Percentiles rank a stretch among this genome's conserved stretches.
Evolutionary conservation across 2,113 vertebrate species (phyloP).

Genomic region (Dasyornis broadbenti): DNA sequence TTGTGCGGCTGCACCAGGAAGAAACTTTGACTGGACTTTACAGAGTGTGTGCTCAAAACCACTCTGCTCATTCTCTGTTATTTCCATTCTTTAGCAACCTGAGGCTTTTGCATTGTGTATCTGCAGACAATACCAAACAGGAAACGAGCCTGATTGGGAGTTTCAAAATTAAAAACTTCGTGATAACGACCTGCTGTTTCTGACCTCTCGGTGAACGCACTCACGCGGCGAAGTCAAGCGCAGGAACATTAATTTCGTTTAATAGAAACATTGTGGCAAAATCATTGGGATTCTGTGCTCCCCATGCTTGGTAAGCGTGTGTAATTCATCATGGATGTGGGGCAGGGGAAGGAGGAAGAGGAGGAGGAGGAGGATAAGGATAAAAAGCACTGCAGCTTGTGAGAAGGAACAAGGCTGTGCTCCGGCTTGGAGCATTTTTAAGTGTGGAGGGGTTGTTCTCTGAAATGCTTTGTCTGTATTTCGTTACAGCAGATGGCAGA

Average conservation of each 20-base stretch:
- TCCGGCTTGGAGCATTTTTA: not conserved
- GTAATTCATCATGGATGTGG: slow-evolving; percentile 7
- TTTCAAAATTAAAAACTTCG: slow-evolving; percentile 18
- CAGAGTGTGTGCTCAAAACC: slow-evolving; percentile 3
- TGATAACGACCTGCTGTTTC: not conserved
- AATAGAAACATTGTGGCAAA: slow-evolving; percentile 25
- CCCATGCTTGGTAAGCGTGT: not conserved
- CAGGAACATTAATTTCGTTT: not conserved
- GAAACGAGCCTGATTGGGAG: slow-evolving; percentile 26
- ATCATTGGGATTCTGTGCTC: slow-evolving; percentile 7
- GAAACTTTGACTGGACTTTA: slow-evolving; percentile 26
- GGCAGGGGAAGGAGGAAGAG: not conserved
- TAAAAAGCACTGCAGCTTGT: not conserved
- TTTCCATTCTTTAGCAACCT: not conserved
- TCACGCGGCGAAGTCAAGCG: rapidly evolving
- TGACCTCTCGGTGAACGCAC: not conserved
- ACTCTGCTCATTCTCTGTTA: not conserved
- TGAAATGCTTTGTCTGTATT: slow-evolving; percentile 29
- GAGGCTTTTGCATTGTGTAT: not conserved
- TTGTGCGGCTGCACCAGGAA: slow-evolving; percentile 53
- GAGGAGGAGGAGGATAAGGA: not conserved
- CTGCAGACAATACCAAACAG: slow-evolving; percentile 19
- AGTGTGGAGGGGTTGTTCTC: not conserved
- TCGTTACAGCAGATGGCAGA: slow-evolving; percentile 35
- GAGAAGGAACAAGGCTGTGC: not conserved